phyloP scores from a whole-genome alignment of 1,140 invertebrate genomes.

The Stegodyphus mimosarum region DNA sequence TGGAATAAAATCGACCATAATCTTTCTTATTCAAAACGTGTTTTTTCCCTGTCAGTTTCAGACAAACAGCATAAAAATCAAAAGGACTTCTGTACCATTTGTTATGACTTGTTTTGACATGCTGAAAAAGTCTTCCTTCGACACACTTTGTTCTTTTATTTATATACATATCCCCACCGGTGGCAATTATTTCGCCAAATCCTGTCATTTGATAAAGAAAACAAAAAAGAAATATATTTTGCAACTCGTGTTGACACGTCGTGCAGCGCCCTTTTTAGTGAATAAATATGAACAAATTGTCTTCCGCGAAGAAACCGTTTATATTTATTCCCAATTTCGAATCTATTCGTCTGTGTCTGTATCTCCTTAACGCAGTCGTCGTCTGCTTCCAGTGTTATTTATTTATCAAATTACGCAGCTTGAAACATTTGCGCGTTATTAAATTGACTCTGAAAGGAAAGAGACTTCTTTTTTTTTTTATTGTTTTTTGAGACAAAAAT shows the following conservation, averaged over 20 bases:
- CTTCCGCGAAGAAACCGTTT: constrained; percentile 40
- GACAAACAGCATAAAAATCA: constrained; percentile 38
- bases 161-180: constrained; percentile 42
- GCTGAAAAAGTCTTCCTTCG: neutral
- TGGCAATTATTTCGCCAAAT: constrained; percentile 56
- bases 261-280: constrained; percentile 21
- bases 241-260: constrained; percentile 50
- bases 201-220: constrained; percentile 43
- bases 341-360: constrained; percentile 35
- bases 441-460: constrained; percentile 41
- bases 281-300: constrained; percentile 59
- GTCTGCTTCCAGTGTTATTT: constrained; percentile 42
- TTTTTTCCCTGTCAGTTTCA: neutral
- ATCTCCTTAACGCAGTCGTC: constrained; percentile 11
- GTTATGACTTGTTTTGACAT: constrained; percentile 53
- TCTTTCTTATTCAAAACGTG: constrained; percentile 42
- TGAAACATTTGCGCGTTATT: constrained; percentile 49
- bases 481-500: constrained; percentile 1
- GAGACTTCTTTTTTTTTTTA: neutral
- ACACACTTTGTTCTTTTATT: constrained; percentile 41
- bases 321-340: constrained; percentile 44
- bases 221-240: constrained; percentile 53
- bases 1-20: constrained; percentile 12
- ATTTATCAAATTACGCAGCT: constrained; percentile 53
- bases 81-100: constrained; percentile 57